These are phyloP conservation scores for Diarsia rubi DNA, from an alignment of 2,888 invertebrate species.

Conservation along the genomic window DNA sequence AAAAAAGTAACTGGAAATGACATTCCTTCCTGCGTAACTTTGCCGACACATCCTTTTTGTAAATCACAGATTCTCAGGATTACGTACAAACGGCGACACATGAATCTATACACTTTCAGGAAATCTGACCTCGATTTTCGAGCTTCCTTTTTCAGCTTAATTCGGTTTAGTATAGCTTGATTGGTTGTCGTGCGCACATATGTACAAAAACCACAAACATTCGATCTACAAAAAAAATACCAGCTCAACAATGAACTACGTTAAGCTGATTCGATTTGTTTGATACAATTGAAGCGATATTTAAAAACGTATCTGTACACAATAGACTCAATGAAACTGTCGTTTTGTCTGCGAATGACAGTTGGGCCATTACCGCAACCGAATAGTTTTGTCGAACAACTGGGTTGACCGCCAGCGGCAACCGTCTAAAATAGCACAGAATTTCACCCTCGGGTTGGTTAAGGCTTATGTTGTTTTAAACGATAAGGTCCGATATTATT, in stretches of 20 bases:
- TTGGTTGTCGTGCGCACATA: too few relatives aligned
- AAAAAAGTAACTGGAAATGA: too few relatives aligned
- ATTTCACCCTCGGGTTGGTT: background rate
- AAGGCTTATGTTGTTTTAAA: conserved; percentile 25
- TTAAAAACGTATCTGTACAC: conserved; percentile 17
- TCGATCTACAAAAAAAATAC: background rate
- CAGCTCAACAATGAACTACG: background rate
- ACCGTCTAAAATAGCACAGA: conserved; percentile 8
- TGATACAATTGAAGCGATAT: conserved; percentile 18
- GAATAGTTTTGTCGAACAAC: conserved; percentile 26
- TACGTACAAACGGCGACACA: background rate
- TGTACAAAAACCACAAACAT: background rate
- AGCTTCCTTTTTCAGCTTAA: too few relatives aligned
- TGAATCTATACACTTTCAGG: too few relatives aligned
- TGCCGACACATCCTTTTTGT: background rate
- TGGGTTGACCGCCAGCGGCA: background rate
- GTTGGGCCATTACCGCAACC: conserved; percentile 20
- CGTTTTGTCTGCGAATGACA: conserved; percentile 38
- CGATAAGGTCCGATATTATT: background rate
- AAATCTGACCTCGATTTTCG: too few relatives aligned
- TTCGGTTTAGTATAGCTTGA: too few relatives aligned
- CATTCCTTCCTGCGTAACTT: background rate
- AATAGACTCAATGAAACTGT: conserved; percentile 38
- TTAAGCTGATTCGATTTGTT: conserved; percentile 2
- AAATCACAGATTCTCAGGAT: background rate